phyloP scores from a whole-genome alignment of 2,113 vertebrate species.

The Manacus vitellinus region DNA sequence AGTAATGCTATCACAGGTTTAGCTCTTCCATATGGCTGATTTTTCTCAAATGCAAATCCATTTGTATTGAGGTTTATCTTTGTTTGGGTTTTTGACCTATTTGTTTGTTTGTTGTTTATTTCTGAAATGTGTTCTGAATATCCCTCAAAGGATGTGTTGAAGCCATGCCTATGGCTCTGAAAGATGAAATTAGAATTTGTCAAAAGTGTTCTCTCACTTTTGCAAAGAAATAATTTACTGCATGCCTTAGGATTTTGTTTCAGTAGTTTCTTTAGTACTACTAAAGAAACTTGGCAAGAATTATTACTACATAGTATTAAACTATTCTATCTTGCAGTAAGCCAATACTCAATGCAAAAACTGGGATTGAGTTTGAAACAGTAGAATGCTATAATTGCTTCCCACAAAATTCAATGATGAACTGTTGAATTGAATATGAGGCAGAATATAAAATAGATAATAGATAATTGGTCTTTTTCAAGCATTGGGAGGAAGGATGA shows the following conservation, averaged over 20 bases:
- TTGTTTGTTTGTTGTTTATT: not conserved
- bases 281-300: not conserved
- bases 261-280: not conserved
- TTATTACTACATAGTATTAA: not conserved
- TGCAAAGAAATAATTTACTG: not conserved
- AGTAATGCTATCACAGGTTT: not conserved
- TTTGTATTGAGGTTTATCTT: not conserved
- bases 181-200: not conserved
- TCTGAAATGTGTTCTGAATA: not conserved
- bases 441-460: not conserved
- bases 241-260: not conserved
- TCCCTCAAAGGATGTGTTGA: not conserved
- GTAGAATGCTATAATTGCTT: not conserved
- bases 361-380: not conserved
- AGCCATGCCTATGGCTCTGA: not conserved
- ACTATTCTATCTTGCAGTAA: not conserved
- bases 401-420: not conserved
- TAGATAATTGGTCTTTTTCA: not conserved
- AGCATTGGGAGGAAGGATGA: not conserved
- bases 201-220: not conserved
- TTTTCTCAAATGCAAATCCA: not conserved
- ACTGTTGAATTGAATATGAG: not conserved
- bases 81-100: not conserved
- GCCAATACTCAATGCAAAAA: not conserved
- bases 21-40: not conserved